Base-by-base conservation (phyloP, 1,140 invertebrate genomes). In the Drosophila watanabei region DNA sequence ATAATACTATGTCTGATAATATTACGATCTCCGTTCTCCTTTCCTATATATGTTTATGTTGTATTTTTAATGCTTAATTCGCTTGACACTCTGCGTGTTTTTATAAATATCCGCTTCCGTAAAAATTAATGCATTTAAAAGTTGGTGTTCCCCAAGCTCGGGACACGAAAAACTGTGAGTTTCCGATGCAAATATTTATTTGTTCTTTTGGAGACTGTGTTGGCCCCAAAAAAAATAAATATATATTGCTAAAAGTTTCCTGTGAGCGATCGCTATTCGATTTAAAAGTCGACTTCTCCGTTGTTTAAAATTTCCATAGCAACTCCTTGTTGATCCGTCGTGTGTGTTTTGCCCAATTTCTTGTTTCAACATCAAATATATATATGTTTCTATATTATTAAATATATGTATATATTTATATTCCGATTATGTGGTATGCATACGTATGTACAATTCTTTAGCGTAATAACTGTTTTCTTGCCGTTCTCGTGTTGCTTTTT, bases 301-400 rank as follows among this genome's bases (percentile, higher is more conserved):
- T 54, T 28, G 18, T n/a, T 58, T 68, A 54, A 70, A 70, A 70
- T 54, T 65, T 39, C 37, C 28, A 64, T 24, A 57, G 18, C 33
- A 63, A 63, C 48, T 39, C 33, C 60, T 13, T 39, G 35, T 18
- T 39, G 48, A 49, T 48, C 46, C 33, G 39, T 35, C 32, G 52
- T 20, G 43, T 35, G 41, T 56, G n/a, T n/a, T n/a, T 69, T 58
- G 49, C 72, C 41, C 68, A 71, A 71, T 52, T 51, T 79, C 37
- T 65, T 45, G 37, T 63, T 63, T 84, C 83, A 86, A 86, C 83
- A 86, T 87, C 66, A 80, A 80, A 87, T 88, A 88, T 88, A 87
- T 77, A 88, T 88, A 87, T n/a, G n/a, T 77, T 80, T 70, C 32
- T 82, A 70, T 82, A 68, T 79, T 75, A 79, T 70, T 79, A 72